Evolutionary conservation across 2,888 invertebrate genomes (phyloP), one percentile per base, ranked within the genome.

Genomic region (Pecten maximus): DNA sequence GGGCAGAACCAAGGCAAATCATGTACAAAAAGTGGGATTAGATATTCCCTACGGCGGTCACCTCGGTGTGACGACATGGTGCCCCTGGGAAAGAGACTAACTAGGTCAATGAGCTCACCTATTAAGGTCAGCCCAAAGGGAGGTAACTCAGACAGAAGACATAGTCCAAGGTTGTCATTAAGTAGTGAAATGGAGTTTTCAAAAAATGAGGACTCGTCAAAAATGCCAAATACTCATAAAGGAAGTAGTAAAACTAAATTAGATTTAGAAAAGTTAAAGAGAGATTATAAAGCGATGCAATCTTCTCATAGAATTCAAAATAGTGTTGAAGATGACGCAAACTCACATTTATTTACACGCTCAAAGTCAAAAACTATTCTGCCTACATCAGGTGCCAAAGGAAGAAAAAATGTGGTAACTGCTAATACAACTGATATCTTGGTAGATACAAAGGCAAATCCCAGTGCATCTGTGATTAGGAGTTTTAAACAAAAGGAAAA

Each of bases 81-180:
- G 28, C 74, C 74, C 35, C 10, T 74, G 35, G 86, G 50, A 28
- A 89, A 87, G 50, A 87, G 87, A 28, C 15, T 87, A 2, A 87
- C 89, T 87, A 89, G 89, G 40, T 86, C 89, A 40, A 89, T 87
- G 54, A 89, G 89, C 48, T 35, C 87, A 48, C 89, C 89, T 16
- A 16, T 44, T 19, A 89, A 89, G 86, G 89, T 48, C 50, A 87
- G 86, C 19, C 87, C 89, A 28, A 87, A 89, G 48, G 89, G 87
- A n/a, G 74, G 28, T 44, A 48, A 87, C 87, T 35, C 86, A 0
- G n/a, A n/a, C n/a, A 44, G 48, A 19, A 44, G 50, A 87, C 87
- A 35, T 2, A 87, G 40, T 87, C 16, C 40, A n/a, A 87, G 40
- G 15, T 40, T 44, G 16, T 87, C 40, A 39, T 44, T n/a, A 44